Conservation (phyloP, 2,113 vertebrate genomes). For the Onychorhynchus coronatus region DNA sequence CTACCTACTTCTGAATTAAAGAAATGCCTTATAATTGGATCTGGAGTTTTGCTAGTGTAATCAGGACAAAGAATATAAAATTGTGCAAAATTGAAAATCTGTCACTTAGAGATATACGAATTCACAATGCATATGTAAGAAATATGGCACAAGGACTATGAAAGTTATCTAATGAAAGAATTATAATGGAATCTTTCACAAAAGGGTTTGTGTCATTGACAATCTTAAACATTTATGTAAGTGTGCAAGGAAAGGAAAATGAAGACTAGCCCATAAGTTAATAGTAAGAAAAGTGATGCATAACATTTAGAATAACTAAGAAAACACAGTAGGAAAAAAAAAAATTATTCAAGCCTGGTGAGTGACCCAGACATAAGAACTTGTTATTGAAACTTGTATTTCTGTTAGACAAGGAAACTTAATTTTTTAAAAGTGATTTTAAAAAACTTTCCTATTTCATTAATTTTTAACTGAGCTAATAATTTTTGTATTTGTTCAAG, state of each 20-base stretch:
- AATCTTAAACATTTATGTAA: background rate
- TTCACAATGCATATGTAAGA: background rate
- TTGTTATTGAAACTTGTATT: background rate
- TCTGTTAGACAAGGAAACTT: background rate
- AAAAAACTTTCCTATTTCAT: background rate
- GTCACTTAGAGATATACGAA: background rate
- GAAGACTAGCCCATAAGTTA: background rate
- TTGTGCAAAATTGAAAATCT: background rate
- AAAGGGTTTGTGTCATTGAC: background rate
- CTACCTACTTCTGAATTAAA: slow-evolving; percentile 18
- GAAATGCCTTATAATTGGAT: slow-evolving; percentile 35
- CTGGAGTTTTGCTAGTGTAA: background rate
- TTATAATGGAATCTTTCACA: slow-evolving; percentile 1
- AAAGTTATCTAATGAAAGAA: background rate
- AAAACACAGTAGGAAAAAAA: background rate
- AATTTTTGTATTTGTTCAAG: background rate
- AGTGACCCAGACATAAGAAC: background rate
- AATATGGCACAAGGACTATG: background rate
- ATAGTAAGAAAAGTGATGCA: background rate
- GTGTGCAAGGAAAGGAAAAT: background rate
- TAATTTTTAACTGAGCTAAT: background rate
- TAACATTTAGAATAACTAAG: background rate
- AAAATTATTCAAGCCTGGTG: background rate
- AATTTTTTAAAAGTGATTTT: background rate
- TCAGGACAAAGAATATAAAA: background rate